A percentile compares a stretch with the other conserved stretches of the same genome.
phyloP scores from a whole-genome alignment of 92 coral and sea anemone genomes.

The Bergia puertoricense region DNA sequence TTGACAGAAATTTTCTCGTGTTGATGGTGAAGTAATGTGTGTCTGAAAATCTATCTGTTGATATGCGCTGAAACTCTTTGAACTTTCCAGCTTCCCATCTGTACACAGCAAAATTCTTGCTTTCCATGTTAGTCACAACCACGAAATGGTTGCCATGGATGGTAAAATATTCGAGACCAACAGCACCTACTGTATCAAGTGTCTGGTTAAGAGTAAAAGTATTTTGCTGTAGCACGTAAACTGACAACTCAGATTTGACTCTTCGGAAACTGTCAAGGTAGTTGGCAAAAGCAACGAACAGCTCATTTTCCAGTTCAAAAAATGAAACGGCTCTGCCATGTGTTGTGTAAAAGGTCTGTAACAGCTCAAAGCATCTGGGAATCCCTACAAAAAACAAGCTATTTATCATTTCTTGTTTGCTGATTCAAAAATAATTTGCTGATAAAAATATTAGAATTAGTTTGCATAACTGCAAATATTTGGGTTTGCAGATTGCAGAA shows the following conservation, averaged over 20 bases:
- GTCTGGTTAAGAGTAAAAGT: too few relatives aligned
- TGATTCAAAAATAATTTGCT: too few relatives aligned
- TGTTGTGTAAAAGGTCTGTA: neutral
- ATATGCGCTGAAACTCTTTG: neutral
- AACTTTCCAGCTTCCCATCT: neutral
- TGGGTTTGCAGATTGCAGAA: too few relatives aligned
- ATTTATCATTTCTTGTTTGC: too few relatives aligned
- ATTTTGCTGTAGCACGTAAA: neutral
- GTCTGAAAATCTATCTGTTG: neutral
- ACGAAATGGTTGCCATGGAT: neutral
- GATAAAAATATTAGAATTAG: too few relatives aligned
- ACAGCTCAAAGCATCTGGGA: too few relatives aligned
- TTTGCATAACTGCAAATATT: too few relatives aligned
- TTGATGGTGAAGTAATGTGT: neutral
- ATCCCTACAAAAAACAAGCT: neutral
- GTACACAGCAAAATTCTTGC: neutral
- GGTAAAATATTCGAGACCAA: too few relatives aligned
- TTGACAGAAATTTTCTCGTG: neutral
- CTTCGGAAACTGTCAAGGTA: neutral
- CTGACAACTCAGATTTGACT: neutral
- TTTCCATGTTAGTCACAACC: neutral
- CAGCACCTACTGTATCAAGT: too few relatives aligned
- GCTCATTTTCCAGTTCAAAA: too few relatives aligned
- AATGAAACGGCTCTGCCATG: neutral
- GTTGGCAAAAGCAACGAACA: neutral